Percentiles rank a stretch among this genome's conserved stretches.
These are phyloP conservation scores for Lepidocyrtinus sp. DNA, from an alignment of 2,888 invertebrate genomes.

Conservation along the genomic window DNA sequence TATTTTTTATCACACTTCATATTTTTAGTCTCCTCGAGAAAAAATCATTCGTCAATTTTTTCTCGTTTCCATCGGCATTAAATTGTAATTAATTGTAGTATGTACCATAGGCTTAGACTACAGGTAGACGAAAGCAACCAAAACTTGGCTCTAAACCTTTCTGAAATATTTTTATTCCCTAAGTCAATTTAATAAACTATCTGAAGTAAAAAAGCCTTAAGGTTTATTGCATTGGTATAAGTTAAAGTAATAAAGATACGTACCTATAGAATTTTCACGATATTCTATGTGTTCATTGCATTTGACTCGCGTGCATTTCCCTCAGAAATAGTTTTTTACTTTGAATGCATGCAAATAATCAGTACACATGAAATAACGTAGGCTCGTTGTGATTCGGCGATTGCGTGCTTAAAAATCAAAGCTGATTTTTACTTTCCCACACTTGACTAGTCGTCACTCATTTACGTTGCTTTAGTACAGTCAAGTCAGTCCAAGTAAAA, in stretches of 20 bases:
- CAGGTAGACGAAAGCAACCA: no score
- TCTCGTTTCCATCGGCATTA: neutral
- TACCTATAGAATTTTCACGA: neutral
- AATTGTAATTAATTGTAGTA: constrained; percentile 16
- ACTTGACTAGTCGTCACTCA: neutral
- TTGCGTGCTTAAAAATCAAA: constrained; percentile 28
- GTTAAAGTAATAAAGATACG: neutral
- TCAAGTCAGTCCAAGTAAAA: constrained; percentile 9
- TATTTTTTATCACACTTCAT: constrained; percentile 14
- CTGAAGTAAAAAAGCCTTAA: neutral
- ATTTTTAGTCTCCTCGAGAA: neutral
- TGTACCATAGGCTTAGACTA: no score
- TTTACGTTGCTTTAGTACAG: no score
- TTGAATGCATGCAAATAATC: constrained; percentile 4
- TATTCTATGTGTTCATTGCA: constrained; percentile 19
- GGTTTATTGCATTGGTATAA: neutral
- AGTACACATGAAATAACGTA: neutral
- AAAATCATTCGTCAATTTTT: constrained; percentile 6
- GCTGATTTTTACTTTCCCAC: constrained; percentile 3
- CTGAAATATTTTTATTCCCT: neutral
- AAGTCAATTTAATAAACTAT: constrained; percentile 8
- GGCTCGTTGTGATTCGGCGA: constrained; percentile 33
- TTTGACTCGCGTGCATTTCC: constrained; percentile 16
- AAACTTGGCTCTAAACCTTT: no score
- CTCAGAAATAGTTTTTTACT: neutral